Conservation (phyloP, 2,888 invertebrate genomes). For the Pristionchus exspectatus region DNA sequence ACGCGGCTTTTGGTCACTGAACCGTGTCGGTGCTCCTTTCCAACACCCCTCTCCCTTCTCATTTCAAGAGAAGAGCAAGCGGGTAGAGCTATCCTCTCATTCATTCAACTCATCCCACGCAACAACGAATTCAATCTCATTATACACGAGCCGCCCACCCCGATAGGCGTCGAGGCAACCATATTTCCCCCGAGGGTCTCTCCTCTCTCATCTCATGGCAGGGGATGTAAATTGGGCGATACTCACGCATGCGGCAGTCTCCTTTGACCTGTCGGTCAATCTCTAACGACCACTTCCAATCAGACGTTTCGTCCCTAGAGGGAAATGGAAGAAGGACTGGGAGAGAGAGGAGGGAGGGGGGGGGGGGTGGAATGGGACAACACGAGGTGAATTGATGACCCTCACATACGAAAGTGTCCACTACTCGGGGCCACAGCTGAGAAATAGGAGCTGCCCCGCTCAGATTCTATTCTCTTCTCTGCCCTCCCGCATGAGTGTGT, state of each 20-base stretch:
- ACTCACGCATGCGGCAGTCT: not conserved
- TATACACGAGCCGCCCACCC: constrained; percentile 50
- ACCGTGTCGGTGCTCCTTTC: constrained; percentile 13
- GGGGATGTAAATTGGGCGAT: not conserved
- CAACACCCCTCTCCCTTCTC: constrained; percentile 3
- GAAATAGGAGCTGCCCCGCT: constrained; percentile 31
- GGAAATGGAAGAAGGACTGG: constrained; percentile 33
- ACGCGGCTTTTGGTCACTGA: constrained; percentile 51
- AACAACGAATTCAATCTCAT: constrained; percentile 54
- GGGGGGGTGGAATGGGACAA: not conserved
- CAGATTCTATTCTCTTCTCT: constrained; percentile 17
- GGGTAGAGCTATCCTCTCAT: not conserved
- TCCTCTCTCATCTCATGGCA: constrained; percentile 9
- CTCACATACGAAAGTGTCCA: constrained; percentile 10
- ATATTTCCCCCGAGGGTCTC: constrained; percentile 50
- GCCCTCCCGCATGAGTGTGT: constrained; percentile 45
- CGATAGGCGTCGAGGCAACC: constrained; percentile 21
- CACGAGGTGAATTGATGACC: constrained; percentile 45
- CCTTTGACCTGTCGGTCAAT: constrained; percentile 46
- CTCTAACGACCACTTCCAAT: constrained; percentile 27
- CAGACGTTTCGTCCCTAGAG: constrained; percentile 34
- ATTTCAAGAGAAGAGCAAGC: constrained; percentile 40
- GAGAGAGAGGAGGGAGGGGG: not conserved
- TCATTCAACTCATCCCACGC: constrained; percentile 51
- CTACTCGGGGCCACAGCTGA: constrained; percentile 40